A percentile compares a stretch with the other conserved stretches of the same genome.
phyloP scores from a whole-genome alignment of 2,888 invertebrate genomes.

The Oithona nana region DNA sequence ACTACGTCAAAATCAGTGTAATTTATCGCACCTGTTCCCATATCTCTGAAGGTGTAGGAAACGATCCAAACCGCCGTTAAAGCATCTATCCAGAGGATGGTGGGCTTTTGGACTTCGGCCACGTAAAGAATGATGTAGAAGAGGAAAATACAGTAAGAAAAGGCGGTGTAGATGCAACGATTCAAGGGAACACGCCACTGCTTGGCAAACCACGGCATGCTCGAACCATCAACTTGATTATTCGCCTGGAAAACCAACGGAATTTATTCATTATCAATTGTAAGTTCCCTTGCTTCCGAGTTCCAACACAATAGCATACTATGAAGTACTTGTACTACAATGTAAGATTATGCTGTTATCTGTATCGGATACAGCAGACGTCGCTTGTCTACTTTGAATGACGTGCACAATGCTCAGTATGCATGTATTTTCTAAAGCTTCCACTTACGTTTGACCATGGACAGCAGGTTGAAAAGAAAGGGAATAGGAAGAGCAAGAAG shows the following conservation, averaged over 20 bases:
- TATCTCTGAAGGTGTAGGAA: conserved; percentile 9
- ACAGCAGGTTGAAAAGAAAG: conserved; percentile 4
- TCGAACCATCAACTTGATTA: not conserved
- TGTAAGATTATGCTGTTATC: not conserved
- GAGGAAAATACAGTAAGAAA: conserved; percentile 11
- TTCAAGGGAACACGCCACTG: conserved; percentile 12
- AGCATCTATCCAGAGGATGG: not conserved
- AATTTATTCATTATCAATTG: not conserved
- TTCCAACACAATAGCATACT: no score
- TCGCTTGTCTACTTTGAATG: not conserved
- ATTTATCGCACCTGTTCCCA: conserved; percentile 1
- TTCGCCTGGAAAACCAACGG: not conserved
- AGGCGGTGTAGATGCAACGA: conserved; percentile 9
- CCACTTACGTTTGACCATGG: not conserved
- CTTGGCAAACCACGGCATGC: conserved; percentile 2
- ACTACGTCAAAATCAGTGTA: no score
- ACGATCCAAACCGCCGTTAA: not conserved
- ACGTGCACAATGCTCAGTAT: no score
- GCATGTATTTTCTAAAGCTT: no score
- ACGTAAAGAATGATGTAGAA: conserved; percentile 2
- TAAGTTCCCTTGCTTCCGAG: not conserved
- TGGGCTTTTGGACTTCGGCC: conserved; percentile 1
- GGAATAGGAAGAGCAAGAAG: conserved; percentile 5
- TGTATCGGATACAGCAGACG: no score
- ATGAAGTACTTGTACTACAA: no score